Percentiles rank a stretch among this genome's conserved stretches.
Conservation (phyloP, 2,797 vertebrate species). For the Octomys mimax region DNA sequence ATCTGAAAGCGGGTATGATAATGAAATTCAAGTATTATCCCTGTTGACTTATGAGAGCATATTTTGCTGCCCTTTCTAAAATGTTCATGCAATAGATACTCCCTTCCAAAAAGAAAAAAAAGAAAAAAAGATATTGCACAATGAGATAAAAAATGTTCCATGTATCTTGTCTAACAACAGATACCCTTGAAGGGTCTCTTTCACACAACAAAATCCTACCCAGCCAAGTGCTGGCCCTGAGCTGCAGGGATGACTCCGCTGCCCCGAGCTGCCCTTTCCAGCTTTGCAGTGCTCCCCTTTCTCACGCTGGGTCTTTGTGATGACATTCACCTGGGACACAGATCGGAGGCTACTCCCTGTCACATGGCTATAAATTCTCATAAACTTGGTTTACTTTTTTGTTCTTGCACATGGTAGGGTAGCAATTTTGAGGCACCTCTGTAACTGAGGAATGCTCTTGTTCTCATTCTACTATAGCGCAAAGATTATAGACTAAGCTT, state of each 20-base stretch:
- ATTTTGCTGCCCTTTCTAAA: conserved; percentile 9
- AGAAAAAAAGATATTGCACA: not conserved
- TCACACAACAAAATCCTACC: not conserved
- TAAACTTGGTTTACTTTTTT: conserved; percentile 20
- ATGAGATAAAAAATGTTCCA: not conserved
- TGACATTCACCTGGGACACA: not conserved
- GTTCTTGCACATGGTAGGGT: not conserved
- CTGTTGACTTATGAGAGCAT: not conserved
- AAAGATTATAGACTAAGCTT: not conserved
- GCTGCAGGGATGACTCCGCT: not conserved
- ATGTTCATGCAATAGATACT: not conserved
- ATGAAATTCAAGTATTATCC: not conserved
- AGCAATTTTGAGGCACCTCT: not conserved
- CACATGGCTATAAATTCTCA: not conserved
- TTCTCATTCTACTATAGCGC: not conserved
- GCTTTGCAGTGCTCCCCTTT: not conserved
- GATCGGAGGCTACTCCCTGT: not conserved
- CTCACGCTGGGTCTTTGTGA: not conserved
- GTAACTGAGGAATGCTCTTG: not conserved
- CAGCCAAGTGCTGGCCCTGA: not conserved
- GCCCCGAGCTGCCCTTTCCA: not conserved
- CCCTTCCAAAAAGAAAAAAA: not conserved
- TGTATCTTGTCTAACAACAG: not conserved
- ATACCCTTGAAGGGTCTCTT: not conserved
- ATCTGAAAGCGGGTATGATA: conserved; percentile 3